Conservation (phyloP, 2,888 invertebrate species). For the Ligdia adustata region DNA sequence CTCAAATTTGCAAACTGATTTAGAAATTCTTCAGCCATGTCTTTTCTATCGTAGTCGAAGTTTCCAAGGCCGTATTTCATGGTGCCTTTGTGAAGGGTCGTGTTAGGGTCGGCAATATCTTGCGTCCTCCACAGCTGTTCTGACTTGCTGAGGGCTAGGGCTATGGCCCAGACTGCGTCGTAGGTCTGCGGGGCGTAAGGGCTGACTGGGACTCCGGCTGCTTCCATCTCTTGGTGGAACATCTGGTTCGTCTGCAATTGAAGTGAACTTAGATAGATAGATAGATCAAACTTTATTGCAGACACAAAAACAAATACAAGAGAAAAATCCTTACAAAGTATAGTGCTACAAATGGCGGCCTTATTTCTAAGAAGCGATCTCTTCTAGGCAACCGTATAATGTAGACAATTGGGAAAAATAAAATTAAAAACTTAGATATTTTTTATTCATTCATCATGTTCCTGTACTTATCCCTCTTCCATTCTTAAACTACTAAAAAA, state of each 20-base stretch:
- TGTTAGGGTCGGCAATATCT: slow-evolving; percentile 43
- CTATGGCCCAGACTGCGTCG: slow-evolving; percentile 96
- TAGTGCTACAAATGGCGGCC: too few species aligned
- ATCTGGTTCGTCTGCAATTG: slow-evolving; percentile 84
- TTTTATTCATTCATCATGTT: too few species aligned
- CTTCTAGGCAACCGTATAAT: too few species aligned
- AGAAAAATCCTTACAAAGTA: too few species aligned
- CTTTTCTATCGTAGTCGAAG: slow-evolving; percentile 89
- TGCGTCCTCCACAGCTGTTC: slow-evolving; percentile 82
- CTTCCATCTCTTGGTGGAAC: slow-evolving; percentile 85
- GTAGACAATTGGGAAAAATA: too few species aligned
- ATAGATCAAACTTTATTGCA: too few species aligned
- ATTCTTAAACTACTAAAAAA: too few species aligned
- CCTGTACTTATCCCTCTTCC: too few species aligned
- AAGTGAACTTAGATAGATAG: too few species aligned
- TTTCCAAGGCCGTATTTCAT: slow-evolving; percentile 75
- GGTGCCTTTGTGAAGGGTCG: slow-evolving; percentile 41
- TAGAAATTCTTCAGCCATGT: slow-evolving; percentile 89
- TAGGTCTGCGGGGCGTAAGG: slow-evolving; percentile 92
- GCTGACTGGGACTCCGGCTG: slow-evolving; percentile 81
- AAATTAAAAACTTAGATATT: too few species aligned
- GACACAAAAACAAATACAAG: too few species aligned
- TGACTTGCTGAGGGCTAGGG: slow-evolving; percentile 88
- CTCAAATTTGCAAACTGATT: slow-evolving; percentile 88
- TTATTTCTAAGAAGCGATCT: too few species aligned